A percentile compares a stretch with the other conserved stretches of the same genome.
phyloP scores from a whole-genome alignment of 2,888 invertebrate genomes.

The Orchesella flavescens region DNA sequence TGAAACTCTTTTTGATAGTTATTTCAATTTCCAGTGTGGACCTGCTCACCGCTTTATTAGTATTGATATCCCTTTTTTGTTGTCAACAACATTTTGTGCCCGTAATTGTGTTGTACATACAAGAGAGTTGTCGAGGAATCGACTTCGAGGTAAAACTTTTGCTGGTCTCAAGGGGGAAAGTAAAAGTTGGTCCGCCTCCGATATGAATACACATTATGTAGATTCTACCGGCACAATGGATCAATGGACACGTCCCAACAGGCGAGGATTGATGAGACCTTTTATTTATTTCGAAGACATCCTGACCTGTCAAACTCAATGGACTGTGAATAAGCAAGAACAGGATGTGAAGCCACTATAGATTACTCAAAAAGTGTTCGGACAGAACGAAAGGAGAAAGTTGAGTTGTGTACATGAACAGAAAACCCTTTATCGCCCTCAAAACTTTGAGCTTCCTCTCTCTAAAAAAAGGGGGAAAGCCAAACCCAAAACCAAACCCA shows the following conservation, averaged over 20 bases:
- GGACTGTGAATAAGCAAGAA: conserved; percentile 70
- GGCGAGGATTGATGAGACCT: conserved; percentile 64
- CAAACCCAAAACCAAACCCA: too few species aligned
- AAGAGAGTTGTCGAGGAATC: not conserved
- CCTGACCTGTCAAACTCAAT: conserved; percentile 68
- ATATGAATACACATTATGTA: conserved; percentile 52
- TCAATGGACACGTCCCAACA: conserved; percentile 54
- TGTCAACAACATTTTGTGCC: not conserved
- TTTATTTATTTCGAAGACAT: conserved; percentile 71
- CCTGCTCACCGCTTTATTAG: conserved; percentile 2
- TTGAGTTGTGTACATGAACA: conserved; percentile 32
- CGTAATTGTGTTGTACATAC: not conserved
- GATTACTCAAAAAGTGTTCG: conserved; percentile 72
- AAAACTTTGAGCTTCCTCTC: conserved; percentile 50
- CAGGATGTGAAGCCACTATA: conserved; percentile 71
- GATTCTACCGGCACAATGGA: conserved; percentile 57
- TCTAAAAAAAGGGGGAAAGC: conserved; percentile 18
- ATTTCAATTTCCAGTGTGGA: too few species aligned
- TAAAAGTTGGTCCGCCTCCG: conserved; percentile 39
- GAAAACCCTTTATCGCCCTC: conserved; percentile 70
- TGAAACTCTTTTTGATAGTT: too few species aligned
- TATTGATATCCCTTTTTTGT: conserved; percentile 4
- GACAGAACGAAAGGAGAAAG: conserved; percentile 68
- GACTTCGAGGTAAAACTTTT: not conserved
- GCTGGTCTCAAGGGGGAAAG: not conserved